Base-by-base conservation (phyloP, 2,113 vertebrate species). In the Nicator chloris region DNA sequence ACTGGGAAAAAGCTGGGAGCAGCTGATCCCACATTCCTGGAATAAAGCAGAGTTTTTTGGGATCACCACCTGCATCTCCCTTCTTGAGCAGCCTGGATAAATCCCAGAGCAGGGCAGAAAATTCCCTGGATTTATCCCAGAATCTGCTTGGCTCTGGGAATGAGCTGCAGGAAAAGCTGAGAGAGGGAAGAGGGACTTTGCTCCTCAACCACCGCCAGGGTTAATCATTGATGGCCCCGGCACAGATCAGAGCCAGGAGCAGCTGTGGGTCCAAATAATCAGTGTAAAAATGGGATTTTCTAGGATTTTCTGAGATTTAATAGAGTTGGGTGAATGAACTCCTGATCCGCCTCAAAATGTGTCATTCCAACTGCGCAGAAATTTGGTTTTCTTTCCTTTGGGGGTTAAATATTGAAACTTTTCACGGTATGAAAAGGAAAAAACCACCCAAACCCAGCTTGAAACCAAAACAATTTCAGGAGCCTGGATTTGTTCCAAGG, bases 161-260 rank as follows among this genome's bases (percentile, higher is more conserved):
- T 7, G 33, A 31, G 47, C 51, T 5, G 50, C 9, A 23, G 23
- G 65, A 64, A 69, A 9, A 39, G 5, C 57, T 27, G 70, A 65
- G 54, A 2, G 6, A 59, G 53, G 31, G 56, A 42, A 70, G 40
- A 51, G 35, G 81, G 69, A 86, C 81, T 51, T 77, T 2, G 69
- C 84, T 47, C 53, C 11, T 60, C 72, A 3, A 8, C 7, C 83
- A 45, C 13, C 71, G 47, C 3, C 10, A 3, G 39, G 56, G 56
- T 95, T 91, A 94, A 89, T 94, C 73, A 92, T 79, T 92, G 42
- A 31, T 10, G 61, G 73, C 16, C 13, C 64, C 15, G 82, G 77
- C 40, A 47, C 35, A 1, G 65, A 45, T 27, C 23, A 86, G 65
- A 66, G 76, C 14, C 42, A 33, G 39, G 53, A 50, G 54, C 73